Base-by-base conservation (phyloP, 2,113 vertebrate species). In the Agapornis roseicollis region DNA sequence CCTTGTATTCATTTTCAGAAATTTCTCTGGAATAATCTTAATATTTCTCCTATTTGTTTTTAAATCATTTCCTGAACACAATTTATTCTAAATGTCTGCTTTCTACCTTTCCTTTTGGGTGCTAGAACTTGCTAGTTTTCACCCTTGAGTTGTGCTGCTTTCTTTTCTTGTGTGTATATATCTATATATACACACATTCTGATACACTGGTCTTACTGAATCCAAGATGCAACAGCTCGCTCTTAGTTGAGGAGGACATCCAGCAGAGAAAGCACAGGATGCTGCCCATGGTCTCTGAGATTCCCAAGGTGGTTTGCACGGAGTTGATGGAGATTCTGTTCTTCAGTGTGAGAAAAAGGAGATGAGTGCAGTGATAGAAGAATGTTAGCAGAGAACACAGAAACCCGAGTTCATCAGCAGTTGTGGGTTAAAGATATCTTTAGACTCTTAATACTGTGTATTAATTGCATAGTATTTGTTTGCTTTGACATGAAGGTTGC, bases 281-380 rank as follows among this genome's bases (percentile, higher is more conserved):
- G 47, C 85, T 93, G 63, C 63, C n/a, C 25, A 0, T 28, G 22
- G 24, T 25, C 39, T 52, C 55, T 84, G 74, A n/a, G 74, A 11
- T 80, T 85, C 49, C 47, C 37, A 24, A 3, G n/a, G 31, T 27
- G 31, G 4, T 85, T 86, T n/a, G 58, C 22, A 14, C 17, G 19
- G 58, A 71, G 29, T 13, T 49, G 1, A 2, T 24, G 61, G 42
- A 39, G 50, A 42, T 50, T 68, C 53, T 63, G 12, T 53, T 93
- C 53, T 55, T 17, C 25, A 58, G 25, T 0, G 0, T 70, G 39
- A 14, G 49, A 9, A n/a, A 37, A 20, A 29, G 16, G 9, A 35
- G n/a, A 27, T 22, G 25, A 22, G 27, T 76, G 4, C 83, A 28
- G 37, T 56, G 63, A 23, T 37, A 65, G 33, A 66, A 64, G 78